phyloP scores from a whole-genome alignment of 2,797 vertebrate species.

The Nyctalus aviator region DNA sequence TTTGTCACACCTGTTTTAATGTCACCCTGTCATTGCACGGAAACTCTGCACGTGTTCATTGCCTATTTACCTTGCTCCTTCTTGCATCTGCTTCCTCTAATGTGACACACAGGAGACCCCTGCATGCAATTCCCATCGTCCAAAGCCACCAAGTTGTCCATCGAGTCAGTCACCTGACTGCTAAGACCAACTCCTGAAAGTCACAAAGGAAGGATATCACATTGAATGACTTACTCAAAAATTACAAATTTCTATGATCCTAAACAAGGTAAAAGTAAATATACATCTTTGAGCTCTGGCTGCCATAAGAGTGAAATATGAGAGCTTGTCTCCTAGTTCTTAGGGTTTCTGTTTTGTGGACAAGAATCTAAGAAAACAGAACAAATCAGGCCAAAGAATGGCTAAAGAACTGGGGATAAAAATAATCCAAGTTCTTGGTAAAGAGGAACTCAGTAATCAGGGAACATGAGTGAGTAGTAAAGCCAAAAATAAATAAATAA shows the following conservation, averaged over 20 bases:
- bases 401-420: background rate
- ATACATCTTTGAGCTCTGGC: background rate
- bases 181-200: background rate
- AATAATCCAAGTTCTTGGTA: constrained; percentile 42
- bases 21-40: rapidly evolving
- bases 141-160: background rate
- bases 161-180: background rate
- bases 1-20: background rate
- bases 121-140: background rate
- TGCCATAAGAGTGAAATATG: background rate
- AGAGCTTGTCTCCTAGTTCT: background rate
- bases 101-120: background rate
- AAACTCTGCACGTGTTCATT: background rate
- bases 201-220: background rate
- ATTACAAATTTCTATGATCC: background rate
- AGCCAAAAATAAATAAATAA: background rate
- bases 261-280: background rate
- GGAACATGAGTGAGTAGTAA: constrained; percentile 56
- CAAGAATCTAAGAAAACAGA: constrained; percentile 8
- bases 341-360: background rate
- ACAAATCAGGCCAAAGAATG: background rate
- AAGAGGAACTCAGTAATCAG: constrained; percentile 35
- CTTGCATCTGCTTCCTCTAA: background rate
- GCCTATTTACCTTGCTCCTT: background rate
- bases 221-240: background rate